phyloP scores from a whole-genome alignment of 2,113 vertebrate species.

The Azemiops feae region DNA sequence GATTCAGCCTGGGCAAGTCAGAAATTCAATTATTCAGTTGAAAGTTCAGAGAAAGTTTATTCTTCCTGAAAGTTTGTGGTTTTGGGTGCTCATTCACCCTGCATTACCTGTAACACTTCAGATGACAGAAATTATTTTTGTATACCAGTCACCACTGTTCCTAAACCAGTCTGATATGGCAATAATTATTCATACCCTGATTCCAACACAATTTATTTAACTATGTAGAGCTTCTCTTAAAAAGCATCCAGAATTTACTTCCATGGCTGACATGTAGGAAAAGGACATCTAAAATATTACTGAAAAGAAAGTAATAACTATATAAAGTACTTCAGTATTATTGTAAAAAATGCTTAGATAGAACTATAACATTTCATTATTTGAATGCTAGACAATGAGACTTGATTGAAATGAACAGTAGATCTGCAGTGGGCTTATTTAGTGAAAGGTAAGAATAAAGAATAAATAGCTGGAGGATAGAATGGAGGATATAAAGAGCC shows the following conservation, averaged over 20 bases:
- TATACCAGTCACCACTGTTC: not conserved
- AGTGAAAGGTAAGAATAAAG: not conserved
- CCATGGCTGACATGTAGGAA: not conserved
- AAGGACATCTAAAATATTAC: not conserved
- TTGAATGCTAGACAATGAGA: not conserved
- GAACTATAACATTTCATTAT: not conserved
- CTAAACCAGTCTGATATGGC: not conserved
- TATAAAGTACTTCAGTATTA: not conserved
- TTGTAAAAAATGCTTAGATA: not conserved
- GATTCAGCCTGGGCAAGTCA: not conserved
- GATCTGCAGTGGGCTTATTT: not conserved
- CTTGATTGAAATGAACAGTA: not conserved
- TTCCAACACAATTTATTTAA: not conserved
- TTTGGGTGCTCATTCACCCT: not conserved
- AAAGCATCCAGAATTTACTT: not conserved
- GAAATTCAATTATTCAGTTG: not conserved
- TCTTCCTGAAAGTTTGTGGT: not conserved
- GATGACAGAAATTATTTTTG: not conserved
- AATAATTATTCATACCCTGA: not conserved
- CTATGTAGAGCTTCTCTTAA: not conserved
- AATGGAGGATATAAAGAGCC: not conserved
- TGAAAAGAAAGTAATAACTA: not conserved
- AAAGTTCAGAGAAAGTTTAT: not conserved
- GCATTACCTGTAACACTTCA: not conserved
- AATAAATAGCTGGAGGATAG: not conserved